Evolutionary conservation across 2,797 vertebrate species (phyloP).

Genomic region (Echeneis naucrates): DNA sequence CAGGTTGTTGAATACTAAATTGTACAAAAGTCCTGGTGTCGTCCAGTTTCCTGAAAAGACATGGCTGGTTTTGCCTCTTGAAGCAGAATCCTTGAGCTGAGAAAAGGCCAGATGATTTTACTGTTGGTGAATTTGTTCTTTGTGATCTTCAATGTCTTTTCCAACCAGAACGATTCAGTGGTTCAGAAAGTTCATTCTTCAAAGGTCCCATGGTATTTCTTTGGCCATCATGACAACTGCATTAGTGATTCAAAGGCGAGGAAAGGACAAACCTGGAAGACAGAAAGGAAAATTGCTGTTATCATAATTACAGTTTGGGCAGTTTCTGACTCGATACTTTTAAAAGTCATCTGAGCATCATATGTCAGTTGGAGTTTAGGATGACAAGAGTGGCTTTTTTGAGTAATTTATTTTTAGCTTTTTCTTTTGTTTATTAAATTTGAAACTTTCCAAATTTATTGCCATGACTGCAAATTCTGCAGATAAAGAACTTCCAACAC

Average conservation of each 20-base stretch:
- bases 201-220: slow-evolving; percentile 56
- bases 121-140: slow-evolving; percentile 53
- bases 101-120: slow-evolving; percentile 66
- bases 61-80: slow-evolving; percentile 29
- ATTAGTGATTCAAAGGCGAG: slow-evolving; percentile 40
- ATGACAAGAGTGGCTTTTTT: background rate
- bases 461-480: background rate
- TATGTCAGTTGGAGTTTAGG: background rate
- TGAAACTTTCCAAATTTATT: background rate
- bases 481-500: background rate
- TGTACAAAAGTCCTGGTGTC: slow-evolving; percentile 32
- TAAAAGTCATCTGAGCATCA: slow-evolving; percentile 1
- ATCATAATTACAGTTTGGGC: background rate
- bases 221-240: slow-evolving; percentile 44
- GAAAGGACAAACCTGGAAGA: slow-evolving; percentile 63
- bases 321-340: slow-evolving; percentile 3
- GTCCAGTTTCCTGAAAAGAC: slow-evolving; percentile 30
- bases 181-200: slow-evolving; percentile 61
- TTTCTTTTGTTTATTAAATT: background rate
- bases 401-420: background rate
- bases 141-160: slow-evolving; percentile 53
- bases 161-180: slow-evolving; percentile 62
- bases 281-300: slow-evolving; percentile 48
- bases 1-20: slow-evolving; percentile 29
- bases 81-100: slow-evolving; percentile 55